phyloP scores from a whole-genome alignment of 2,888 invertebrate genomes.

The Habroteleia sp. region DNA sequence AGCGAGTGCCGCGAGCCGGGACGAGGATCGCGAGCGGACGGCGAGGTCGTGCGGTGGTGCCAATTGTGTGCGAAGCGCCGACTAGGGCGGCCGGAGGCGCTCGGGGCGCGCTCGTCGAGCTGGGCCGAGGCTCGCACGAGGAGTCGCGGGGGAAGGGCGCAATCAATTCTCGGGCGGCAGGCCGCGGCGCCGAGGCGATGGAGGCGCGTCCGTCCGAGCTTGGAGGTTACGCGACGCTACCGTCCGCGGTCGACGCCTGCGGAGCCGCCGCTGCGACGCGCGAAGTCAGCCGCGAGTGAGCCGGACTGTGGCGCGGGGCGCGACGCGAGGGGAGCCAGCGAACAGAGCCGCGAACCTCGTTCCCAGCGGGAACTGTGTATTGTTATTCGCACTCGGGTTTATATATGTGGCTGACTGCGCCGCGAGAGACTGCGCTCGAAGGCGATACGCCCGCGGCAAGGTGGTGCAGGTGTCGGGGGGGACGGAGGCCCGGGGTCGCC shows the following conservation, averaged over 20 bases:
- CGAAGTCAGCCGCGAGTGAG: conserved; percentile 27
- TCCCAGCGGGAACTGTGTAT: too few relatives aligned
- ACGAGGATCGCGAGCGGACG: neutral
- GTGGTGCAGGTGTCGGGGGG: conserved; percentile 1
- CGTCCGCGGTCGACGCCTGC: conserved; percentile 12
- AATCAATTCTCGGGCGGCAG: conserved; percentile 45
- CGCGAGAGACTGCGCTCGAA: conserved; percentile 8
- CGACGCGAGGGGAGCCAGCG: neutral
- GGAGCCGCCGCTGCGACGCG: conserved; percentile 18
- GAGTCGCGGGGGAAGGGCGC: conserved; percentile 22
- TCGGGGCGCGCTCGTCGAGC: too few relatives aligned
- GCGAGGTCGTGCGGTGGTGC: neutral
- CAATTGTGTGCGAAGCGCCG: too few relatives aligned
- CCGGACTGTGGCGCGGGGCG: neutral
- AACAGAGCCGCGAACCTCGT: too few relatives aligned
- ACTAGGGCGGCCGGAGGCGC: neutral
- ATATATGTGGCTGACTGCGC: conserved; percentile 28
- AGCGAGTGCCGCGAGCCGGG: neutral
- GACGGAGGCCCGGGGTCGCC: conserved; percentile 1
- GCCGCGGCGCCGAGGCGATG: conserved; percentile 23
- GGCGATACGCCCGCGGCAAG: conserved; percentile 4
- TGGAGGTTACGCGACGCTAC: conserved; percentile 13
- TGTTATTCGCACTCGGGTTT: neutral
- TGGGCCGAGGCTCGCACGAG: neutral
- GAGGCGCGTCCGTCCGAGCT: conserved; percentile 11